Evolutionary conservation across 2,113 vertebrate species (phyloP), one percentile per base, ranked within the genome.

Genomic region (Salminus brasiliensis): DNA sequence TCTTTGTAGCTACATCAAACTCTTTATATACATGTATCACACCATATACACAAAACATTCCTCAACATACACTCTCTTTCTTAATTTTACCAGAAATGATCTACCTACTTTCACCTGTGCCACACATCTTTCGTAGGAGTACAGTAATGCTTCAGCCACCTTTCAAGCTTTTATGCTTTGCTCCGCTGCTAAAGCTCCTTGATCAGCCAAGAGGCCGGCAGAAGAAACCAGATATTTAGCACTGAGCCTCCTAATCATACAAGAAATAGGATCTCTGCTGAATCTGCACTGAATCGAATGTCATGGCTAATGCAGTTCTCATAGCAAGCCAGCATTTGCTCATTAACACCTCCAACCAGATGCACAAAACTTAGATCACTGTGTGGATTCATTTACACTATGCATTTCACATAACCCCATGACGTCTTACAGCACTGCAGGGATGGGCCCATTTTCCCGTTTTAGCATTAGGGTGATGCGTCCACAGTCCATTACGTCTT

Each of bases 391-490:
- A 68, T 39, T 66, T 68, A 77, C 63, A 67, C 62, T 76, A 36
- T 27, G 16, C 34, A 68, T 68, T 77, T 68, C 65, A 23, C 49
- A 68, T 68, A 68, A 57, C 11, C 53, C 41, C 59, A 63, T 55
- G 10, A 55, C 10, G 5, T 55, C 39, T 34, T 39, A 66, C 62
- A 68, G n/a, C 15, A 34, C 49, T 21, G 49, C 74, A 69, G 29
- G 30, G 45, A 34, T 16, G 25, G 34, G 60, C 55, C 27, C 55
- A 60, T 59, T 55, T 76, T 68, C 32, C 74, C 25, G 39, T 57
- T 77, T 68, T 68, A 77, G 65, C 49, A 77, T 77, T 25, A 23
- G 25, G 45, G 30, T 36, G 74, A 76, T 45, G 36, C 27, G 39
- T 53, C n/a, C 55, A 29, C 11, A 53, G 53, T 52, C 68, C 60